Evolutionary conservation across 2,888 invertebrate species (phyloP).

Genomic region (Globia sparganii): DNA sequence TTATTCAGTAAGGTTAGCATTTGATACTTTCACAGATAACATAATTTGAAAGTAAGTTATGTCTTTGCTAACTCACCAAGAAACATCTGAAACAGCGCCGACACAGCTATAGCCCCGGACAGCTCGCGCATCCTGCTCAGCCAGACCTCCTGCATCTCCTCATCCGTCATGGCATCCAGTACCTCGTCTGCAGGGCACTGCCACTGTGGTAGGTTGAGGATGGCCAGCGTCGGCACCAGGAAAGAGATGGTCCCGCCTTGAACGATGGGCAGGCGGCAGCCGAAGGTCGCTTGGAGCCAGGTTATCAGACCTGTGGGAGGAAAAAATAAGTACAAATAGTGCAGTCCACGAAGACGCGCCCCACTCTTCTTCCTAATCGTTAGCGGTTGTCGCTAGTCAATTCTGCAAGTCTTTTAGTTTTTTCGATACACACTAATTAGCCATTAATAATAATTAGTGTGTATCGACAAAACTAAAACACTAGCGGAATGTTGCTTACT

Average conservation of each 20-base stretch:
- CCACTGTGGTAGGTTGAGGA: constrained; percentile 93
- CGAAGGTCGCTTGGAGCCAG: constrained; percentile 93
- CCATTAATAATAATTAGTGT: no score
- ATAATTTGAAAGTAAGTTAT: no score
- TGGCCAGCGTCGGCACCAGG: constrained; percentile 94
- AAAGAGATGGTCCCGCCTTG: constrained; percentile 96
- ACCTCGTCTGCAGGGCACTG: constrained; percentile 91
- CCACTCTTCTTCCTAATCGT: no score
- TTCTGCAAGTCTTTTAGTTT: no score
- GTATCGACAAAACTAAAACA: no score
- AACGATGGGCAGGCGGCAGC: constrained; percentile 94
- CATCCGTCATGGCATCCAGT: constrained; percentile 89
- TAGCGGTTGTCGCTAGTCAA: no score
- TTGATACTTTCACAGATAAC: no score
- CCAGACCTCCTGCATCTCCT: constrained; percentile 92
- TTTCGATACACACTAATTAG: no score
- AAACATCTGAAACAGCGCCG: constrained; percentile 94
- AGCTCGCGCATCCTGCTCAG: constrained; percentile 94
- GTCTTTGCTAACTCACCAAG: constrained; percentile 91
- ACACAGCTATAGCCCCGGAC: constrained; percentile 95
- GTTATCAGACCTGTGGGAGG: constrained; percentile 92
- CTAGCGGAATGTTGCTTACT: no score
- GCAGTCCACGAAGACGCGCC: no score
- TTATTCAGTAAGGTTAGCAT: no score
- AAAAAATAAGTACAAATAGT: neutral